These are phyloP conservation scores for Drosophila peninsularis DNA, from an alignment of 2,888 invertebrate genomes.

Conservation along the genomic window DNA sequence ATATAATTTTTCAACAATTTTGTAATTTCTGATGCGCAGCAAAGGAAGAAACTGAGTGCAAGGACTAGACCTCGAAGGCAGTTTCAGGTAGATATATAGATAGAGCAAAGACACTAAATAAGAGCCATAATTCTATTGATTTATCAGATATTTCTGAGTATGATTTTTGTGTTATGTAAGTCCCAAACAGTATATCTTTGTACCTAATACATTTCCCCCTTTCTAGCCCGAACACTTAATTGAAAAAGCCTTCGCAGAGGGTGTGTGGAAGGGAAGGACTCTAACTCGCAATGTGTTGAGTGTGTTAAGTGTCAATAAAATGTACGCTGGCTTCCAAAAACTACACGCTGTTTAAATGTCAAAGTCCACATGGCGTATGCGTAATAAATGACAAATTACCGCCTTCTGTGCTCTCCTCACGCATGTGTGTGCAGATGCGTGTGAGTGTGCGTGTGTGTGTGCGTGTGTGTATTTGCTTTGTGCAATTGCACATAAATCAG, in stretches of 20 bases:
- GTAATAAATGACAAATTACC: constrained; percentile 73
- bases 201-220: neutral
- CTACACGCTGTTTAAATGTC: constrained; percentile 65
- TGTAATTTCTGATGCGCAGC: constrained; percentile 25
- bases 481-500: constrained; percentile 77
- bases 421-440: constrained; percentile 21
- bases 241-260: neutral
- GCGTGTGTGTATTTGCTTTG: constrained; percentile 54
- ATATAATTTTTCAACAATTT: constrained; percentile 32
- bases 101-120: too few species aligned
- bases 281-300: constrained; percentile 34
- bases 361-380: constrained; percentile 66
- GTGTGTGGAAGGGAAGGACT: too few species aligned
- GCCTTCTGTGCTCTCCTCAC: constrained; percentile 6
- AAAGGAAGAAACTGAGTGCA: neutral
- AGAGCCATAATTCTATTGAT: too few species aligned
- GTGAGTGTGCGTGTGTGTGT: constrained; percentile 11
- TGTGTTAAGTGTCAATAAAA: constrained; percentile 76
- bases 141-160: too few species aligned
- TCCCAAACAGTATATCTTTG: too few species aligned
- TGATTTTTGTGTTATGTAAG: too few species aligned
- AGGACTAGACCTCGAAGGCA: neutral
- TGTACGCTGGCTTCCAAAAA: constrained; percentile 41
- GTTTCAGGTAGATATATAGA: too few species aligned
- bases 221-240: constrained; percentile 24